Evolutionary conservation across 1,140 invertebrate genomes (phyloP).

Genomic region (Drosophila setifemur): DNA sequence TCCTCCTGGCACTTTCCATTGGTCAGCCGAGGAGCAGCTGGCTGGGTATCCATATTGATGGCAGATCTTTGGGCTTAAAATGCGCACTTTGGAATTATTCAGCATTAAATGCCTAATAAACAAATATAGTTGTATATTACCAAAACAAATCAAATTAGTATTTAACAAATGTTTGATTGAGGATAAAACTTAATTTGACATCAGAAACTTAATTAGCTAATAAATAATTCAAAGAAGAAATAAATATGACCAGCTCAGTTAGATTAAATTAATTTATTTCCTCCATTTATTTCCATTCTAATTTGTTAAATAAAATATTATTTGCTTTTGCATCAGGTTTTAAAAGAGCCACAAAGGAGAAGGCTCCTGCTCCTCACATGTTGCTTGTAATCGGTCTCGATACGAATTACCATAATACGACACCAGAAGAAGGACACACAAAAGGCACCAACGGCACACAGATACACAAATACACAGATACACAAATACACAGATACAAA

Average conservation of each 20-base stretch:
- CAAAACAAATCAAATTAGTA: too few relatives aligned
- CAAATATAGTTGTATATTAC: too few relatives aligned
- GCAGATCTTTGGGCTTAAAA: neutral
- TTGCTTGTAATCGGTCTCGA: slow-evolving; percentile 72
- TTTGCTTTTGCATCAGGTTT: neutral
- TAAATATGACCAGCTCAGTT: too few relatives aligned
- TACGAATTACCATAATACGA: slow-evolving; percentile 79
- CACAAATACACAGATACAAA: too few relatives aligned
- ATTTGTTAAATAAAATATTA: slow-evolving; percentile 6
- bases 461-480: neutral
- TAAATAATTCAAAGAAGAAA: too few relatives aligned
- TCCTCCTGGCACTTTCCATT: neutral
- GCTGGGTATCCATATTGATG: neutral
- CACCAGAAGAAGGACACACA: slow-evolving; percentile 45
- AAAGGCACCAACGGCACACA: slow-evolving; percentile 8
- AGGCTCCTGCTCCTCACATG: slow-evolving; percentile 60
- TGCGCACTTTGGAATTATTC: too few relatives aligned
- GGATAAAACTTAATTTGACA: too few relatives aligned
- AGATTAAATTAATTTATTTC: too few relatives aligned
- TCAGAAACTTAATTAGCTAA: too few relatives aligned
- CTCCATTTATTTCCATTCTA: neutral
- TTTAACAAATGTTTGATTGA: too few relatives aligned
- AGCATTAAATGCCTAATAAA: too few relatives aligned
- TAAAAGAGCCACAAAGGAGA: neutral
- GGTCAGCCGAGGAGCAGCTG: slow-evolving; percentile 30